phyloP scores from a whole-genome alignment of 2,113 vertebrate species.

The Passer domesticus region DNA sequence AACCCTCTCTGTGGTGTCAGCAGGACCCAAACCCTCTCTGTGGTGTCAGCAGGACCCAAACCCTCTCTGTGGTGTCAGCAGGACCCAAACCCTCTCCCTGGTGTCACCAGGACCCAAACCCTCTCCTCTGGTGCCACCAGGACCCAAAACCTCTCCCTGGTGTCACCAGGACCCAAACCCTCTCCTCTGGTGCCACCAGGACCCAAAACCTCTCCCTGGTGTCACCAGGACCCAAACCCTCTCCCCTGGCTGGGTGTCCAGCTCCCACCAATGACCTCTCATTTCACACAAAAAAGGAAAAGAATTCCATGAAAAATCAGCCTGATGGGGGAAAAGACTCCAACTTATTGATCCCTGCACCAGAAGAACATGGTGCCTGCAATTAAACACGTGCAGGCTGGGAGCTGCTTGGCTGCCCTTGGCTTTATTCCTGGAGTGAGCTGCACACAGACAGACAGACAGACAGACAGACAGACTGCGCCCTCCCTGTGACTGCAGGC shows the following conservation, averaged over 20 bases:
- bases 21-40: too few relatives aligned
- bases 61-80: background rate
- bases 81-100: too few relatives aligned
- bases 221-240: background rate
- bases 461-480: background rate
- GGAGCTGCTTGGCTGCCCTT: background rate
- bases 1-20: too few relatives aligned
- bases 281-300: background rate
- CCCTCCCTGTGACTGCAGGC: background rate
- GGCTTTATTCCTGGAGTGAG: background rate
- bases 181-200: accelerated
- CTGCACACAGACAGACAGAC: background rate
- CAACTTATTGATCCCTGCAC: background rate
- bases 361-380: background rate
- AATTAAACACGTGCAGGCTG: background rate
- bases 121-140: accelerated
- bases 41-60: background rate
- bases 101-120: too few relatives aligned
- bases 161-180: background rate
- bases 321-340: background rate
- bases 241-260: background rate
- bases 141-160: background rate
- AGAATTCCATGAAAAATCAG: background rate
- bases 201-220: background rate
- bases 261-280: background rate